phyloP scores from a whole-genome alignment of 2,113 vertebrate genomes.

The Albula glossodonta region DNA sequence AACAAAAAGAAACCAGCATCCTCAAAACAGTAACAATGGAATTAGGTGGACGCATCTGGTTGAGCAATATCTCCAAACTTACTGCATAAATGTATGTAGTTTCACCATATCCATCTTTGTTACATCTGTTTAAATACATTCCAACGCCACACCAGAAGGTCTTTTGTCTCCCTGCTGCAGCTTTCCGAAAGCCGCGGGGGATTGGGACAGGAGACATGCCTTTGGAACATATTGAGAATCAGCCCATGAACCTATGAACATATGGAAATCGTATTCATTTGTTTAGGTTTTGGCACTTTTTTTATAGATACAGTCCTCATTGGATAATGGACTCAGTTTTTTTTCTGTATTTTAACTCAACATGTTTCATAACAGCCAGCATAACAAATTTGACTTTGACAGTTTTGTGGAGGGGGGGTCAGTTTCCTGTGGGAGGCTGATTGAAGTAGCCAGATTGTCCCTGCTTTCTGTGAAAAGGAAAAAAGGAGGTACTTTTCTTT shows the following conservation, averaged over 20 bases:
- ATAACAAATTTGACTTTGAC: constrained; percentile 36
- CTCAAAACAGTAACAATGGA: background rate
- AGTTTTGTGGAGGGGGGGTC: constrained; percentile 34
- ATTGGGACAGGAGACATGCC: constrained; percentile 25
- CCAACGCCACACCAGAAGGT: constrained; percentile 30
- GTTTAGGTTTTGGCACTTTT: constrained; percentile 31
- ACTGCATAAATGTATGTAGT: background rate
- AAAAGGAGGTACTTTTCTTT: constrained; percentile 17
- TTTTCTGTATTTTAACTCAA: constrained; percentile 32
- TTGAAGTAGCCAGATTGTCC: constrained; percentile 15
- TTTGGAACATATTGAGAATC: constrained; percentile 31
- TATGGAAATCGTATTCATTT: constrained; percentile 52
- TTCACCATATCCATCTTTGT: constrained; percentile 26
- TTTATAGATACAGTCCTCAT: constrained; percentile 27
- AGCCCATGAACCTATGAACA: constrained; percentile 37
- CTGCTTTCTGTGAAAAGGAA: background rate
- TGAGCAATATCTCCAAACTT: background rate
- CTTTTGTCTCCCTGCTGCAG: constrained; percentile 22
- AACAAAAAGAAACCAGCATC: background rate
- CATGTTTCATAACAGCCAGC: constrained; percentile 36
- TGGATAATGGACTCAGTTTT: constrained; percentile 28
- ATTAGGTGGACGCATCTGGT: background rate
- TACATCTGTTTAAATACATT: constrained; percentile 34
- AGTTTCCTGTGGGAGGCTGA: constrained; percentile 24
- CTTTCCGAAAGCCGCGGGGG: constrained; percentile 36